Conservation (phyloP, 35 echinoderm and acorn worm species). For the Lytechinus pictus region DNA sequence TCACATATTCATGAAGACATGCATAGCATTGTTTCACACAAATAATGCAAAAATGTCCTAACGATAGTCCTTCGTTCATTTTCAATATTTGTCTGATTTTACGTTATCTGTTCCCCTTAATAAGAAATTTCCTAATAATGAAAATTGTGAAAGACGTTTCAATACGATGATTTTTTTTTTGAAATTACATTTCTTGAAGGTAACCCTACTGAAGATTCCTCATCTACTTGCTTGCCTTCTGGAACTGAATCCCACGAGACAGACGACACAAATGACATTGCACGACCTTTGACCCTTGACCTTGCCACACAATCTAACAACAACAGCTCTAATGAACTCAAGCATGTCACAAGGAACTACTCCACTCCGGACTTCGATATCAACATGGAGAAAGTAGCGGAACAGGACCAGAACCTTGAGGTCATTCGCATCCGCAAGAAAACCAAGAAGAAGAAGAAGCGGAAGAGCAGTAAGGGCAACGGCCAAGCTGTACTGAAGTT, state of each 20-base stretch:
- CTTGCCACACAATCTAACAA: slow-evolving; percentile 22
- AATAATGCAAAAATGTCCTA: too few species aligned
- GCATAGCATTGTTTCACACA: too few species aligned
- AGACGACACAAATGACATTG: neutral
- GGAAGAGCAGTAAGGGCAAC: neutral
- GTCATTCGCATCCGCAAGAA: slow-evolving; percentile 70
- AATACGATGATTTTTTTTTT: neutral
- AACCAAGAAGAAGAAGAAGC: slow-evolving; percentile 55
- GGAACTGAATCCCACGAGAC: neutral
- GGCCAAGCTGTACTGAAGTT: neutral
- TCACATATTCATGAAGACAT: too few species aligned
- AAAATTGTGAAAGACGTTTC: neutral
- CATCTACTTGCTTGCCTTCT: neutral
- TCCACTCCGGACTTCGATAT: slow-evolving; percentile 47
- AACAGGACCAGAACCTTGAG: slow-evolving; percentile 51
- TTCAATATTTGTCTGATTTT: too few species aligned
- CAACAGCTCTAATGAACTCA: slow-evolving; percentile 30
- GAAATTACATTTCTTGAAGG: neutral
- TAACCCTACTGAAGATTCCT: neutral
- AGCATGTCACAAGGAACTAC: slow-evolving; percentile 45
- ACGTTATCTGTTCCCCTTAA: too few species aligned
- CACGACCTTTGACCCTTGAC: slow-evolving; percentile 44
- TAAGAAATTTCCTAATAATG: too few species aligned
- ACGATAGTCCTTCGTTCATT: too few species aligned
- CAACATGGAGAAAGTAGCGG: slow-evolving; percentile 2